A percentile compares a stretch with the other conserved stretches of the same genome.
phyloP scores from a whole-genome alignment of 2,797 vertebrate species.

The Anguilla pacifica region DNA sequence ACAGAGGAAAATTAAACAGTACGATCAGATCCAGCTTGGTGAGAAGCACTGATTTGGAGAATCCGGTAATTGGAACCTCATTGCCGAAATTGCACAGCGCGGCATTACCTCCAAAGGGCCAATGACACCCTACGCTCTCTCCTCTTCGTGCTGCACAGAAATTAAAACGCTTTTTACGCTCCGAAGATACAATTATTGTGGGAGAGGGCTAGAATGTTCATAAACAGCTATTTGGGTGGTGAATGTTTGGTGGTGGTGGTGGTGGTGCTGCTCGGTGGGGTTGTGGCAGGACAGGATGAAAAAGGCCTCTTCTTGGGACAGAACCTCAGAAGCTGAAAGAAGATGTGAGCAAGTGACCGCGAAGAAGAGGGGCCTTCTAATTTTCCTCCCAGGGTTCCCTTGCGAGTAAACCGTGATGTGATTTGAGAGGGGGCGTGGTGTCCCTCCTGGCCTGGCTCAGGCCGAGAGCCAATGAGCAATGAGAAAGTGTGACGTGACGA shows the following conservation, averaged over 20 bases:
- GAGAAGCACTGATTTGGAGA: slow-evolving; percentile 58
- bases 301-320: slow-evolving; percentile 50
- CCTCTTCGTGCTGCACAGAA: slow-evolving; percentile 41
- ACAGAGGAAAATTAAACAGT: slow-evolving; percentile 49
- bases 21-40: slow-evolving; percentile 50
- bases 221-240: slow-evolving; percentile 71
- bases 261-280: no score
- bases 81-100: slow-evolving; percentile 63
- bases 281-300: slow-evolving; percentile 28
- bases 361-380: slow-evolving; percentile 41
- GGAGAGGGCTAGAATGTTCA: slow-evolving; percentile 52
- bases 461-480: not conserved
- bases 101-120: slow-evolving; percentile 50
- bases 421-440: not conserved
- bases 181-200: slow-evolving; percentile 69
- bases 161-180: slow-evolving; percentile 70
- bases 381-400: slow-evolving; percentile 42
- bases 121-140: slow-evolving; percentile 58
- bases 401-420: slow-evolving; percentile 29
- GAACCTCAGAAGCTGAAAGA: slow-evolving; percentile 43
- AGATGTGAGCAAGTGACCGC: slow-evolving; percentile 44
- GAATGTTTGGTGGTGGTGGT: slow-evolving; percentile 47
- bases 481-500: slow-evolving; percentile 15
- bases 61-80: slow-evolving; percentile 72
- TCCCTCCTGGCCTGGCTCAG: not conserved